Conservation (phyloP, 2,797 vertebrate species). For the Lepilemur ruficaudatus region DNA sequence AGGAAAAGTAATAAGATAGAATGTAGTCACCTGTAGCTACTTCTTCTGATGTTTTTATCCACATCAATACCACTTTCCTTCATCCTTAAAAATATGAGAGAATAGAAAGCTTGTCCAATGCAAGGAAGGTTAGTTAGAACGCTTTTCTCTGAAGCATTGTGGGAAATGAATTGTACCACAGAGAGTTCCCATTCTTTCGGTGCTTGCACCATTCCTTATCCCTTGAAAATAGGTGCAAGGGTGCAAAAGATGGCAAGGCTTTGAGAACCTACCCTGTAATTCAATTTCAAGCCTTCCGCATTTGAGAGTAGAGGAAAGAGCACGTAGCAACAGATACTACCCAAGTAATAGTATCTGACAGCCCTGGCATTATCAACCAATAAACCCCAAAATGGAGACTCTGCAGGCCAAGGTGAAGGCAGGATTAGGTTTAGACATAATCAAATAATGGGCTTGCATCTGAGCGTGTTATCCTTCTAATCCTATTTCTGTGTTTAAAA, state of each 20-base stretch:
- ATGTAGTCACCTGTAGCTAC: neutral
- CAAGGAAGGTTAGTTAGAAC: neutral
- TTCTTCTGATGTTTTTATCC: constrained; percentile 36
- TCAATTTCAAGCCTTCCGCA: constrained; percentile 62
- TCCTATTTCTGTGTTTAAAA: constrained; percentile 86
- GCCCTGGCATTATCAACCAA: constrained; percentile 85
- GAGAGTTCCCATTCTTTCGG: constrained; percentile 21
- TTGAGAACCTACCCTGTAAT: constrained; percentile 50
- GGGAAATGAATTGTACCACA: constrained; percentile 26
- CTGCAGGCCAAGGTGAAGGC: constrained; percentile 85
- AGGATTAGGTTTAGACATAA: constrained; percentile 85
- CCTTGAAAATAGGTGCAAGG: constrained; percentile 6
- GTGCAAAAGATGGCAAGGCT: constrained; percentile 48
- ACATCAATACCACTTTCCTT: neutral
- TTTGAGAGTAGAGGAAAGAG: constrained; percentile 79
- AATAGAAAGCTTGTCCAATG: neutral
- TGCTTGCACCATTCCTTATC: neutral
- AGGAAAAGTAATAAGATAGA: neutral
- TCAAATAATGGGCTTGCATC: constrained; percentile 86
- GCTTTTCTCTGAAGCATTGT: neutral
- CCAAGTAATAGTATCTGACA: constrained; percentile 86
- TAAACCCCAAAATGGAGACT: constrained; percentile 82
- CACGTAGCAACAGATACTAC: constrained; percentile 75
- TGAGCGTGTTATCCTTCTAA: constrained; percentile 86
- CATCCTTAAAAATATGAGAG: neutral